These are phyloP conservation scores for Trichechus manatus DNA, from an alignment of 2,113 vertebrate genomes.

Conservation along the genomic window DNA sequence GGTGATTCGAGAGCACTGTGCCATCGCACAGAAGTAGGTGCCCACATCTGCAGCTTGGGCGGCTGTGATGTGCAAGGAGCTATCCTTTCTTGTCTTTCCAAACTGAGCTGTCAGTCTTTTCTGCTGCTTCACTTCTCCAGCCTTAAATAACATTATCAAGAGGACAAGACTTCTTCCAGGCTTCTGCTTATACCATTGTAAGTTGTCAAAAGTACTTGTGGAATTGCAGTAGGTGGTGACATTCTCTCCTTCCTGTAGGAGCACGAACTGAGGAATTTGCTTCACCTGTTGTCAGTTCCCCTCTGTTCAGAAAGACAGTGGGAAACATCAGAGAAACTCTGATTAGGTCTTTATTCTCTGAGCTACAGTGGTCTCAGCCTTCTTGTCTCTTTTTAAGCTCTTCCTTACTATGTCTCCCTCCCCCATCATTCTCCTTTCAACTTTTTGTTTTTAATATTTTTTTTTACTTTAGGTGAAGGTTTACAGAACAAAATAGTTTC, in stretches of 20 bases:
- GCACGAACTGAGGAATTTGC: slow-evolving; percentile 21
- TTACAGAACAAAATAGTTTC: too few relatives aligned
- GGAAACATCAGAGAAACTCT: background rate
- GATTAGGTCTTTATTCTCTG: background rate
- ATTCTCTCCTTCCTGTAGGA: background rate
- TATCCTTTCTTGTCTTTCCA: background rate
- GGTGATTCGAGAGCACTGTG: slow-evolving; percentile 45
- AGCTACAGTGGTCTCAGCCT: background rate
- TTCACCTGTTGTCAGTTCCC: background rate
- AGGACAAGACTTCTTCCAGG: background rate
- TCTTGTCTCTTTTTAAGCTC: background rate
- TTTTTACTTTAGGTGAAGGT: too few relatives aligned
- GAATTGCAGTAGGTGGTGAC: slow-evolving; percentile 40
- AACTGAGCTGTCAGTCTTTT: background rate
- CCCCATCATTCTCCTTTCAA: background rate
- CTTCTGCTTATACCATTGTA: slow-evolving; percentile 51
- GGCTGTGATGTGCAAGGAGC: background rate
- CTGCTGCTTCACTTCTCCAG: background rate
- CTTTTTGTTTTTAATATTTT: background rate
- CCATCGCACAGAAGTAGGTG: background rate
- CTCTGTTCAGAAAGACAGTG: background rate
- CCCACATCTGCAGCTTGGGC: background rate
- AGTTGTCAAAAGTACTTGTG: rapidly evolving
- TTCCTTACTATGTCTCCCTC: background rate
- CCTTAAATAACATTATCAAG: background rate